These are phyloP conservation scores for Hemiscyllium ocellatum DNA, from an alignment of 2,113 vertebrate genomes.

Conservation along the genomic window DNA sequence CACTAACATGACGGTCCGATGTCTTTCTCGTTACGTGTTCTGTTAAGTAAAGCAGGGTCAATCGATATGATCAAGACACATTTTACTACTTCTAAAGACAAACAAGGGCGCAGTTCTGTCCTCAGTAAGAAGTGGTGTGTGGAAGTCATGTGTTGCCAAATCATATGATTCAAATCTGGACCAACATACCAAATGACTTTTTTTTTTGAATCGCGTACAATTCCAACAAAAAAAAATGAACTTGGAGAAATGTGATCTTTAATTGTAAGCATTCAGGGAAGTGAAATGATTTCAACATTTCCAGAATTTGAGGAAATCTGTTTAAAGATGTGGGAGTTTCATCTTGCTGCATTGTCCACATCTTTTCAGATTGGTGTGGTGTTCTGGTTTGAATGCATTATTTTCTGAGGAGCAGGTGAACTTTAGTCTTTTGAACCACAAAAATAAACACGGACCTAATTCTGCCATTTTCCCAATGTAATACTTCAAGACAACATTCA, in stretches of 20 bases:
- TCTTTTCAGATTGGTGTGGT: not conserved
- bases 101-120: not conserved
- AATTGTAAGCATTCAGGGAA: not conserved
- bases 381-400: not conserved
- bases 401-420: too few relatives aligned
- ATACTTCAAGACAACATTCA: not conserved
- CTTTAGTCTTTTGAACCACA: not conserved
- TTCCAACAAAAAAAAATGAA: not conserved
- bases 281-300: not conserved
- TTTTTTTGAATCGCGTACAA: not conserved
- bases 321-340: not conserved
- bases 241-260: not conserved
- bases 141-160: conserved; percentile 68
- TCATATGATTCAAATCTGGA: conserved; percentile 80
- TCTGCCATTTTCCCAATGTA: not conserved
- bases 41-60: not conserved
- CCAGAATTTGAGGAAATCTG: not conserved
- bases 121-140: conserved; percentile 47
- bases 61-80: not conserved
- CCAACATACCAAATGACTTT: conserved; percentile 38
- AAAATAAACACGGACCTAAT: not conserved
- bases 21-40: not conserved
- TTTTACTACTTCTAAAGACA: not conserved
- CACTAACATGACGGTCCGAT: not conserved
- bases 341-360: not conserved